Evolutionary conservation across 2,888 invertebrate genomes (phyloP), one percentile per base, ranked within the genome.

Genomic region (Ypsolopha sequella): DNA sequence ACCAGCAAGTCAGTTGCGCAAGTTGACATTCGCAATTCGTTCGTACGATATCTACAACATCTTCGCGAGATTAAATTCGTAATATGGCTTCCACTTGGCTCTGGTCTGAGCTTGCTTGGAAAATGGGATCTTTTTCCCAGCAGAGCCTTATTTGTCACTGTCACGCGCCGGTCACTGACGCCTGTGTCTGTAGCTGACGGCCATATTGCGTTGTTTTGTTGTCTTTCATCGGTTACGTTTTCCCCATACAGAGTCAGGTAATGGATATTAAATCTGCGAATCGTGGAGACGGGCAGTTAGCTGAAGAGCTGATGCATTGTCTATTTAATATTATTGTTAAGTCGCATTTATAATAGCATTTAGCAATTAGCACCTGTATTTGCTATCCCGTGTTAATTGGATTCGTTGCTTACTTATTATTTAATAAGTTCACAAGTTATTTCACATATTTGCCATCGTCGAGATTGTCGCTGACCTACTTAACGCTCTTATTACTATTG

Each of bases 1-100:
- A 11, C n/a, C 7, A n/a, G 13, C n/a, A 11, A 13, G 13, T 43
- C 44, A 14, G 49, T 49, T 41, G 10, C 10, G 49, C n/a, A 24
- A 24, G 39, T 41, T 49, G 49, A 49, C 71, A 74, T 73, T 72
- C 75, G 77, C 82, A 80, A 80, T 80, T 51, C 53, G 46, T n/a
- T 76, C 73, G 73, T 72, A 68, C 76, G 72, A 76, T 79, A 80
- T 76, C 79, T 33, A 39, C 41, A 49, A 73, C 82, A 81, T 80
- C 80, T 81, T 78, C 77, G 75, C 75, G 76, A 81, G 80, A 84
- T 84, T 84, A 84, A 84, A 84, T 80, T 81, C 77, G 78, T 78
- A 80, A 78, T 78, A 76, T 72, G 73, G 68, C 71, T 72, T 73
- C 73, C 68, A 75, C 73, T 76, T 73, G 72, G 68, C 77, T 72